Percentiles rank a stretch among this genome's conserved stretches.
These are phyloP conservation scores for Nesospiza acunhae DNA, from an alignment of 2,113 vertebrate species.

Conservation along the genomic window DNA sequence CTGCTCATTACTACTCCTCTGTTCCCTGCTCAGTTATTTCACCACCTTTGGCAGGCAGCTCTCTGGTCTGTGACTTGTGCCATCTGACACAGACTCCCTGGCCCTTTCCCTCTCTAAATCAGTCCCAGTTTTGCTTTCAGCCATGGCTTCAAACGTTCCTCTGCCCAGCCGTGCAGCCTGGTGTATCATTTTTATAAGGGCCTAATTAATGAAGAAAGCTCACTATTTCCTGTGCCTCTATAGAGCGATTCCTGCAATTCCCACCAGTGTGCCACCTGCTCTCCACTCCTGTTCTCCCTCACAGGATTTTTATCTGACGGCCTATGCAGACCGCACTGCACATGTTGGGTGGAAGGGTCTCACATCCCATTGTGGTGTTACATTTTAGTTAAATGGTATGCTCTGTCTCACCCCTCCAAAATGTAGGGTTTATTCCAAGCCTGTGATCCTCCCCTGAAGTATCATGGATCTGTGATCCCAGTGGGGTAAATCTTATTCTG, in stretches of 20 bases:
- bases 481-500: no score
- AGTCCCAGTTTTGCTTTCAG: neutral
- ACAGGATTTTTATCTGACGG: neutral
- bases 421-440: no score
- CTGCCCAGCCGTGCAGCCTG: neutral
- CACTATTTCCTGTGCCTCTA: neutral
- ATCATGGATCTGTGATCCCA: no score
- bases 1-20: neutral
- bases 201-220: neutral
- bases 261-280: neutral
- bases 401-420: no score
- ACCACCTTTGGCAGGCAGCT: neutral
- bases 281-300: neutral
- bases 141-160: neutral
- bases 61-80: neutral
- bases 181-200: neutral
- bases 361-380: no score
- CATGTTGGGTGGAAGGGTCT: fast-evolving
- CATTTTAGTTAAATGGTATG: no score
- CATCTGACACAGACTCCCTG: neutral
- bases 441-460: no score
- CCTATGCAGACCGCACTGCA: fast-evolving
- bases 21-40: neutral
- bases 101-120: neutral
- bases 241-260: fast-evolving